phyloP scores from a whole-genome alignment of 2,113 vertebrate species.

The Coracopsis vasa region DNA sequence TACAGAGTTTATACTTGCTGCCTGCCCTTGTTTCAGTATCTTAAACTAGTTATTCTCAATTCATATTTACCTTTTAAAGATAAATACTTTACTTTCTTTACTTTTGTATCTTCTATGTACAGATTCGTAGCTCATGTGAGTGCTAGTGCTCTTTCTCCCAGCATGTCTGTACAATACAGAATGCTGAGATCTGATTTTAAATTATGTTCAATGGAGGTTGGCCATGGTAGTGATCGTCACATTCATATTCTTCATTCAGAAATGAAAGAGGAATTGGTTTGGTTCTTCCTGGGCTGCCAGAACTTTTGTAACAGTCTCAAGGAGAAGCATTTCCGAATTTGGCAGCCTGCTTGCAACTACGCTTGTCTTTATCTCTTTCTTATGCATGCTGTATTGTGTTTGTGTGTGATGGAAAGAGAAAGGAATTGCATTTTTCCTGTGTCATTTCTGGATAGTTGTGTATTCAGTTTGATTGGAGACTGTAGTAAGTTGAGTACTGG shows the following conservation, averaged over 20 bases:
- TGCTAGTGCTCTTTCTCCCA: background rate
- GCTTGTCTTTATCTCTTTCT: background rate
- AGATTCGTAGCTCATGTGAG: background rate
- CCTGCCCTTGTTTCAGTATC: slow-evolving; percentile 62
- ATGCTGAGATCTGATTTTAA: background rate
- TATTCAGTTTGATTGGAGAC: background rate
- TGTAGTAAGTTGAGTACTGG: background rate
- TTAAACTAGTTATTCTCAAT: slow-evolving; percentile 13
- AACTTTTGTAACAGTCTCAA: background rate
- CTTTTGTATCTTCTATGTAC: background rate
- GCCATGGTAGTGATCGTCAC: background rate
- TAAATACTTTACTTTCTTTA: background rate
- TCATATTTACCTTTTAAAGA: background rate
- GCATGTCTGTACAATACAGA: background rate
- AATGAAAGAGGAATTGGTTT: background rate
- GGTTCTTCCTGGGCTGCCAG: background rate
- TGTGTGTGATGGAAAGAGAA: background rate
- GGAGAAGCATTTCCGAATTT: background rate
- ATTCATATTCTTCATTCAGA: background rate
- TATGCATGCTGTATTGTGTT: background rate
- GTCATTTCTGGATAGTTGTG: background rate
- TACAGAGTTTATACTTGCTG: slow-evolving; percentile 45
- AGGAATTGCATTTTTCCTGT: background rate
- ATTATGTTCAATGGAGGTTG: background rate
- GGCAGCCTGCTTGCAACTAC: background rate